Evolutionary conservation across 1,140 invertebrate genomes (phyloP).

Genomic region (Achroia grisella): DNA sequence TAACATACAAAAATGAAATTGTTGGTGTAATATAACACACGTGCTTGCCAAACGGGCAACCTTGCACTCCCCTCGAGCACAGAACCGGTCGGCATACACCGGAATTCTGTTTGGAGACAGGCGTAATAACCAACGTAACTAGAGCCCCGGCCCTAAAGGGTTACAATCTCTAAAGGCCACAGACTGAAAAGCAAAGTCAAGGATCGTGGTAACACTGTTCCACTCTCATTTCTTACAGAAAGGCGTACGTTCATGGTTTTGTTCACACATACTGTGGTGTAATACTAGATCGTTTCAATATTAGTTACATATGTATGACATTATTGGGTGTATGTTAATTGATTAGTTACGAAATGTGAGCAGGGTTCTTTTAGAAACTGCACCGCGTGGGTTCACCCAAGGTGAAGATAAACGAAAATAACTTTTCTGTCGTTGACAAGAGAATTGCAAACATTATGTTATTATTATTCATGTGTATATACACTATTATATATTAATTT

Average conservation of each 20-base stretch:
- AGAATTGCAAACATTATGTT: neutral
- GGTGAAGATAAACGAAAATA: slow-evolving; percentile 5
- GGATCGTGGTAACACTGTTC: neutral
- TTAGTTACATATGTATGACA: too few relatives aligned
- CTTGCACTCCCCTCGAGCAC: slow-evolving; percentile 43
- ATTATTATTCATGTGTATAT: too few relatives aligned
- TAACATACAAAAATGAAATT: too few relatives aligned
- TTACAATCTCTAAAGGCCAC: neutral
- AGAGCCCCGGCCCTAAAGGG: neutral
- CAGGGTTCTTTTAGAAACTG: slow-evolving; percentile 14
- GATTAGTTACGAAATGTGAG: slow-evolving; percentile 5
- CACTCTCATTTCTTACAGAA: too few relatives aligned
- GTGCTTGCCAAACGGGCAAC: slow-evolving; percentile 17
- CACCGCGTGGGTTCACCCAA: slow-evolving; percentile 7
- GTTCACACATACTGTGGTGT: too few relatives aligned
- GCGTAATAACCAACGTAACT: neutral
- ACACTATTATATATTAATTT: too few relatives aligned
- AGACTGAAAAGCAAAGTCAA: neutral
- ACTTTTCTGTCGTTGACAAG: neutral
- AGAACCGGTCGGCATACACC: slow-evolving; percentile 31
- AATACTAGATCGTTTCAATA: too few relatives aligned
- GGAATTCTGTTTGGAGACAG: slow-evolving; percentile 26
- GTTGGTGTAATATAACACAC: too few relatives aligned
- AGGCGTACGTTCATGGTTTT: too few relatives aligned
- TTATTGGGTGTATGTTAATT: neutral